Conservation (phyloP, 2,797 vertebrate genomes). For the Falco rusticolus region DNA sequence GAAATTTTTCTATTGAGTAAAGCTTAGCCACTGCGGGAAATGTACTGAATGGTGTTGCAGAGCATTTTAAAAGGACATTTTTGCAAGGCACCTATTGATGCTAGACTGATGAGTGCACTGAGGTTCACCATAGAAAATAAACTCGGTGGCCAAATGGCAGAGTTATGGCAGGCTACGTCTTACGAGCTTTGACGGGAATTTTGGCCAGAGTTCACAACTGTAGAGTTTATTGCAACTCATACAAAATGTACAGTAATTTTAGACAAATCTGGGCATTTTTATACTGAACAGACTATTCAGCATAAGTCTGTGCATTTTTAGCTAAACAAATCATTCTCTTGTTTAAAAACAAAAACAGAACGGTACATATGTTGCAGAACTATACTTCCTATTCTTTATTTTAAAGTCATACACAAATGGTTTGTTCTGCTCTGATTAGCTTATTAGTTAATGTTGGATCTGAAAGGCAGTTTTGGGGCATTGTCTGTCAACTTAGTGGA, state of each 20-base stretch:
- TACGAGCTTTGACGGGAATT: background rate
- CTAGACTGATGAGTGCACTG: background rate
- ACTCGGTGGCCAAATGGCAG: conserved; percentile 12
- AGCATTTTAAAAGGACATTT: background rate
- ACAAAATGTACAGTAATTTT: background rate
- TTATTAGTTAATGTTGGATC: conserved; percentile 79
- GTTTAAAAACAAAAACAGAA: conserved; percentile 64
- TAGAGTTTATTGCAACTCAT: conserved; percentile 10
- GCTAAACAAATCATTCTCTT: conserved; percentile 54
- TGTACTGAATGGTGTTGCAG: background rate
- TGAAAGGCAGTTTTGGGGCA: conserved; percentile 79
- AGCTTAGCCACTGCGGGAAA: background rate
- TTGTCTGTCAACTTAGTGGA: conserved; percentile 79
- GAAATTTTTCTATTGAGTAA: background rate
- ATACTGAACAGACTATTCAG: conserved; percentile 52
- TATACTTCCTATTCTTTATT: conserved; percentile 63
- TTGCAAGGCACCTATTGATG: conserved; percentile 7
- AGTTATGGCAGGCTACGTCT: background rate
- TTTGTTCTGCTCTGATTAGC: conserved; percentile 83
- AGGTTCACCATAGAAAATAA: background rate
- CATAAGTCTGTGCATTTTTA: conserved; percentile 55
- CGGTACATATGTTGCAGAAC: conserved; percentile 37
- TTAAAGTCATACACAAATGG: conserved; percentile 67
- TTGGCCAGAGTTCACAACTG: background rate
- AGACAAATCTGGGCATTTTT: conserved; percentile 40